A percentile compares a stretch with the other conserved stretches of the same genome.
These are phyloP conservation scores for Ferrisia virgata DNA, from an alignment of 2,888 invertebrate genomes.

Conservation along the genomic window DNA sequence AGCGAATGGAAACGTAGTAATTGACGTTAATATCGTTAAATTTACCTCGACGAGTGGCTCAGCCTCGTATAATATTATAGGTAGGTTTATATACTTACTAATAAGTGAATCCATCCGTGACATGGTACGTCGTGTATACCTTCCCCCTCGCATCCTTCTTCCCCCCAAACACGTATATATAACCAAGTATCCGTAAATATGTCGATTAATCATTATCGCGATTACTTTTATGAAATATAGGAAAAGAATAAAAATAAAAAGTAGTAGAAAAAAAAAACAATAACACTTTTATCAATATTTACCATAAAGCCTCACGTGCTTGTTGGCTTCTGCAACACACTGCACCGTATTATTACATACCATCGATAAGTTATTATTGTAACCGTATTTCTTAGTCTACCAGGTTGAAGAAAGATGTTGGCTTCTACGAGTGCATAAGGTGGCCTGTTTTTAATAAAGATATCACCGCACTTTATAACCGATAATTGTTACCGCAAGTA, in stretches of 20 bases:
- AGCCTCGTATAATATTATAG: too few relatives aligned
- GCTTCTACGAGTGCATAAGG: background rate
- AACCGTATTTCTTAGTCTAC: background rate
- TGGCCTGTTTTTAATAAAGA: slow-evolving; percentile 16
- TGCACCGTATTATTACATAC: background rate
- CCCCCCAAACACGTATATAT: too few relatives aligned
- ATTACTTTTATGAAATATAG: background rate
- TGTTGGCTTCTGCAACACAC: background rate
- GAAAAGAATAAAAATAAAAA: background rate
- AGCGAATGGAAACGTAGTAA: slow-evolving; percentile 5
- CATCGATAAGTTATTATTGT: background rate
- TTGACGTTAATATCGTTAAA: slow-evolving; percentile 20
- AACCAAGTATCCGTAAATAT: background rate
- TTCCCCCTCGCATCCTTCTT: background rate
- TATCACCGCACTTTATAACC: background rate
- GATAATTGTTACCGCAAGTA: slow-evolving; percentile 10
- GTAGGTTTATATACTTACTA: background rate
- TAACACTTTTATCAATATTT: background rate
- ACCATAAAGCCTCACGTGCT: background rate
- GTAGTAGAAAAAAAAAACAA: too few relatives aligned
- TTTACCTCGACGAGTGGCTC: background rate
- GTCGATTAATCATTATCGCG: slow-evolving; percentile 20
- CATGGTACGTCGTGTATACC: background rate
- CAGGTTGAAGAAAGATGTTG: background rate
- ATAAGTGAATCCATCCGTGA: slow-evolving; percentile 12